Percentiles rank a stretch among this genome's conserved stretches.
phyloP scores from a whole-genome alignment of 2,113 vertebrate genomes.

The Fregetta grallaria region DNA sequence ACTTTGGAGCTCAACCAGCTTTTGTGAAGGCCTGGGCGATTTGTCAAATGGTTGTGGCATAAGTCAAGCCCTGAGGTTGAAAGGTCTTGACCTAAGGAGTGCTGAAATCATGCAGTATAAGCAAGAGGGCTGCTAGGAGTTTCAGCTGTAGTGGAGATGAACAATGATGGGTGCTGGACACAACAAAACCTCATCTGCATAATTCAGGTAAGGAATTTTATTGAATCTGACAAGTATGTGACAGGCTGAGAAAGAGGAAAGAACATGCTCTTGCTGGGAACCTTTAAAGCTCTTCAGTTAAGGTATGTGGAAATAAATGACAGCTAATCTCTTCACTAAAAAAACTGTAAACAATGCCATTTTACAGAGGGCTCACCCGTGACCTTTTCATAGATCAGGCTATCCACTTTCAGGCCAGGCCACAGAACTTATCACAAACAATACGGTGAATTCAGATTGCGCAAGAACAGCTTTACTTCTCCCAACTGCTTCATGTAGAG shows the following conservation, averaged over 20 bases:
- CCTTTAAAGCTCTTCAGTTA: constrained; percentile 79
- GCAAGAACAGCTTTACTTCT: constrained; percentile 43
- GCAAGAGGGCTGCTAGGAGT: constrained; percentile 81
- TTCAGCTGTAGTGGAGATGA: constrained; percentile 87
- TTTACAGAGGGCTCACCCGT: constrained; percentile 86
- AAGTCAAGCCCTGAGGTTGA: constrained; percentile 99
- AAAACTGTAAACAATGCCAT: constrained; percentile 94
- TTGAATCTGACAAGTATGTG: constrained; percentile 96
- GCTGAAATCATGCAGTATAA: constrained; percentile 84
- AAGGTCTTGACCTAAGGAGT: constrained; percentile 98
- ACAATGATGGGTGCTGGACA: constrained; percentile 87
- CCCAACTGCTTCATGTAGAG: neutral
- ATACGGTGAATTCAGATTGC: constrained; percentile 38
- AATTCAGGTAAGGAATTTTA: constrained; percentile 99
- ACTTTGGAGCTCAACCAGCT: constrained; percentile 85
- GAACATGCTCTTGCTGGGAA: constrained; percentile 81
- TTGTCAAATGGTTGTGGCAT: constrained; percentile 96
- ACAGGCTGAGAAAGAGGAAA: constrained; percentile 87
- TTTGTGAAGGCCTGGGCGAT: constrained; percentile 89
- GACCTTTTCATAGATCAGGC: constrained; percentile 73
- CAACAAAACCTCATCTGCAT: constrained; percentile 91
- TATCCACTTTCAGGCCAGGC: constrained; percentile 67
- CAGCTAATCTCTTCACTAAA: constrained; percentile 93
- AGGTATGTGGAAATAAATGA: constrained; percentile 92
- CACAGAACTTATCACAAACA: constrained; percentile 58